A percentile compares a stretch with the other conserved stretches of the same genome.
These are phyloP conservation scores for Nasonia longicornis DNA, from an alignment of 1,140 invertebrate genomes.

Conservation along the genomic window DNA sequence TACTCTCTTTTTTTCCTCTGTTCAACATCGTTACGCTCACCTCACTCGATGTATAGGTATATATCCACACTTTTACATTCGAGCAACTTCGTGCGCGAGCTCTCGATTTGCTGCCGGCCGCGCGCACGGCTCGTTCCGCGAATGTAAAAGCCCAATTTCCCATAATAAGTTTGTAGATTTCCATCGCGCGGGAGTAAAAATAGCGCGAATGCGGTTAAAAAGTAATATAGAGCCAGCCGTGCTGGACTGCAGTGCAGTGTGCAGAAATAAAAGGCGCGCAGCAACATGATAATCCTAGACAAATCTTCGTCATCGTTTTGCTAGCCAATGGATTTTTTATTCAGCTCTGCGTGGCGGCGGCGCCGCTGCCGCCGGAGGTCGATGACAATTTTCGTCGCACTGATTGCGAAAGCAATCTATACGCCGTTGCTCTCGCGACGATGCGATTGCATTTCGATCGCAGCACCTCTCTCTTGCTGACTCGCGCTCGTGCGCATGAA, in stretches of 20 bases:
- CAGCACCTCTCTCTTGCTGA: background rate
- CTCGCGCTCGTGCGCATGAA: background rate
- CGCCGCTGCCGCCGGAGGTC: background rate
- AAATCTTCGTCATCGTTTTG: slow-evolving; percentile 39
- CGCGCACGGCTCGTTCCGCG: background rate
- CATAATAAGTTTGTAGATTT: slow-evolving; percentile 35
- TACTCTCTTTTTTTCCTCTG: background rate
- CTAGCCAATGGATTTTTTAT: slow-evolving; percentile 37
- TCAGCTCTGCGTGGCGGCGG: background rate
- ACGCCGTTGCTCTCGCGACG: background rate
- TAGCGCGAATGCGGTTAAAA: slow-evolving; percentile 30
- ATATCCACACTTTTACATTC: background rate
- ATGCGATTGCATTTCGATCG: slow-evolving; percentile 45
- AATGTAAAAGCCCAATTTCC: background rate
- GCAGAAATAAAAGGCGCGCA: background rate
- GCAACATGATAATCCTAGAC: slow-evolving; percentile 26
- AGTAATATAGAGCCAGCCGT: slow-evolving; percentile 3
- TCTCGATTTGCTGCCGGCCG: background rate
- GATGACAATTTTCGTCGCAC: slow-evolving; percentile 44
- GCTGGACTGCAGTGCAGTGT: background rate
- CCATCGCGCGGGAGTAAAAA: slow-evolving; percentile 11
- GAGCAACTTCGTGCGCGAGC: too few relatives aligned
- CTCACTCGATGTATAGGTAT: background rate
- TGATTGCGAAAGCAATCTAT: slow-evolving; percentile 43
- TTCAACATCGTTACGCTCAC: background rate